Evolutionary conservation across 2,113 vertebrate genomes (phyloP).

Genomic region (Ctenomys sociabilis): DNA sequence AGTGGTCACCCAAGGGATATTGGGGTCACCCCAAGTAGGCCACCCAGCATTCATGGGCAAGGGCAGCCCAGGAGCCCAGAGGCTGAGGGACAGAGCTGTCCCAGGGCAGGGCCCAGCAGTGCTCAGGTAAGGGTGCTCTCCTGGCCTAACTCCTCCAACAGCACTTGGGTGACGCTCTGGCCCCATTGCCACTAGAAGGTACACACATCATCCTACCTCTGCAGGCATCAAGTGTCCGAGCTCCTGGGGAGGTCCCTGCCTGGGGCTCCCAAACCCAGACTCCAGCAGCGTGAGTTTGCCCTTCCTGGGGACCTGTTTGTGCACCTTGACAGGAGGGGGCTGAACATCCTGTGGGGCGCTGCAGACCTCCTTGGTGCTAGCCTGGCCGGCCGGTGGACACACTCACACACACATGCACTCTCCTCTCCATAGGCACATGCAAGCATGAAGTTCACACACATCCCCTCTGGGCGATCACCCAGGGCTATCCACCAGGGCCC

Average conservation of each 20-base stretch:
- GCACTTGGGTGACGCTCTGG: background rate
- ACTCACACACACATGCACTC: background rate
- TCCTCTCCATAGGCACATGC: background rate
- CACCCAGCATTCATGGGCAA: too few relatives aligned
- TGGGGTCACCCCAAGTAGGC: too few relatives aligned
- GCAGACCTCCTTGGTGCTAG: background rate
- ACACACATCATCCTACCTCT: background rate
- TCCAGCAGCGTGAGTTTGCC: accelerated
- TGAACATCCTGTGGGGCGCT: accelerated
- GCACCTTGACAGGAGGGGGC: background rate
- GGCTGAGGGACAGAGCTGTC: background rate
- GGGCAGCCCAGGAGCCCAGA: accelerated
- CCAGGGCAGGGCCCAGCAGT: background rate
- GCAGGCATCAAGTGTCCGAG: too few relatives aligned
- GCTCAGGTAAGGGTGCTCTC: too few relatives aligned
- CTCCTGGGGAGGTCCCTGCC: background rate
- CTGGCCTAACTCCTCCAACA: too few relatives aligned
- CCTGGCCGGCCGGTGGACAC: background rate
- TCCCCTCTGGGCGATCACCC: accelerated
- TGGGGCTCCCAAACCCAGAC: too few relatives aligned
- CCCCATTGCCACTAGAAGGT: too few relatives aligned
- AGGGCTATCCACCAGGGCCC: background rate
- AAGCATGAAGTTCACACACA: background rate
- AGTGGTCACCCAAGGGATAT: too few relatives aligned
- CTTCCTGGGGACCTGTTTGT: too few relatives aligned